Evolutionary conservation across 1,140 invertebrate species (phyloP).

Genomic region (Drosophila bifasciata): DNA sequence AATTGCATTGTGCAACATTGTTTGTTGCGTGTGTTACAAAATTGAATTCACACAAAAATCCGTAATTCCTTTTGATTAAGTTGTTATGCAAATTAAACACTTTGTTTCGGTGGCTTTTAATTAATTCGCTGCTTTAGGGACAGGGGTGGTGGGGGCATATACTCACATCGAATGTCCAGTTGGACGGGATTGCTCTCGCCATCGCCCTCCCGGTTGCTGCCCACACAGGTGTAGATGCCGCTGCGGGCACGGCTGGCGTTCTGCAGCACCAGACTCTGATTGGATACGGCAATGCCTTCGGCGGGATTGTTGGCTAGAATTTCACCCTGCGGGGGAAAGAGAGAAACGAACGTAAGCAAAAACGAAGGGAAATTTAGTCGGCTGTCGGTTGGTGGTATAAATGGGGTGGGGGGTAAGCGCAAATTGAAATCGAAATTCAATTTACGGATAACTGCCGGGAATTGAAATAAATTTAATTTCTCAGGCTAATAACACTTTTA

Average conservation of each 20-base stretch:
- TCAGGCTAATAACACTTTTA: constrained; percentile 79
- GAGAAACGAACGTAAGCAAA: constrained; percentile 24
- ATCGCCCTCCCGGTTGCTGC: constrained; percentile 93
- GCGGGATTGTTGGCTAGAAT: constrained; percentile 89
- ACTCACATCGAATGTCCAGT: constrained; percentile 95
- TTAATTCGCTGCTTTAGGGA: not conserved
- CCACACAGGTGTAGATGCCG: constrained; percentile 93
- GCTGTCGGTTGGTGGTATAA: constrained; percentile 1
- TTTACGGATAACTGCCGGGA: constrained; percentile 65
- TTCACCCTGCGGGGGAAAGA: constrained; percentile 85
- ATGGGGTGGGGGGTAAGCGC: constrained; percentile 14
- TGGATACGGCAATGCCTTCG: constrained; percentile 92
- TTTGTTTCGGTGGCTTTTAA: constrained; percentile 8
- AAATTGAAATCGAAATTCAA: constrained; percentile 75
- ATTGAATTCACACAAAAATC: constrained; percentile 43
- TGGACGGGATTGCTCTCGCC: constrained; percentile 92
- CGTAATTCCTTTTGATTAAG: constrained; percentile 50
- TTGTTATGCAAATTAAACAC: constrained; percentile 62
- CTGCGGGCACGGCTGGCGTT: constrained; percentile 89
- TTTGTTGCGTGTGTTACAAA: constrained; percentile 51
- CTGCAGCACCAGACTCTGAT: constrained; percentile 94
- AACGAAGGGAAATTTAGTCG: constrained; percentile 20
- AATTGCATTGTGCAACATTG: constrained; percentile 52
- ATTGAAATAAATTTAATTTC: constrained; percentile 80
- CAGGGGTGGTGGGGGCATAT: not conserved